phyloP scores from a whole-genome alignment of 53 echinoderm and acorn worm species.

The Stichopus horrens region DNA sequence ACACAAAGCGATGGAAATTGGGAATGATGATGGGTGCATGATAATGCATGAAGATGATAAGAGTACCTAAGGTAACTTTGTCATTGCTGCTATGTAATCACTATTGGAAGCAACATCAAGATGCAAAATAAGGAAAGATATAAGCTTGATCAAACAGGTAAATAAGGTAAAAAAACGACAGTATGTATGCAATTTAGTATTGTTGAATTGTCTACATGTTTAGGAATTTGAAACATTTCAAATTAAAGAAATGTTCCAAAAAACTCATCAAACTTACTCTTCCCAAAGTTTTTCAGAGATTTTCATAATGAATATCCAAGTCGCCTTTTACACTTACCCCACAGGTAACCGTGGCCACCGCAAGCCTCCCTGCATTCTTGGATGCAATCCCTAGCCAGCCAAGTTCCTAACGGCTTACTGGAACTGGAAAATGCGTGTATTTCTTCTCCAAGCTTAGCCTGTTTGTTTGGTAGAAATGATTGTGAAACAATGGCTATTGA shows the following conservation, averaged over 20 bases:
- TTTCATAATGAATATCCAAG: neutral
- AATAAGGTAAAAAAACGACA: too few relatives aligned
- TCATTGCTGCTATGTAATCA: too few relatives aligned
- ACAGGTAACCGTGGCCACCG: constrained; percentile 85
- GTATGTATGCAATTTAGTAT: too few relatives aligned
- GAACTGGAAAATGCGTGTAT: constrained; percentile 73
- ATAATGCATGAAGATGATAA: too few relatives aligned
- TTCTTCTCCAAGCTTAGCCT: constrained; percentile 75
- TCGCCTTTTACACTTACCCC: constrained; percentile 58
- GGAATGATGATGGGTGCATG: too few relatives aligned
- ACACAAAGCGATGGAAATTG: too few relatives aligned
- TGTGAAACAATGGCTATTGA: neutral
- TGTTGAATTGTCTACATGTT: too few relatives aligned
- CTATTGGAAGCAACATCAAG: neutral
- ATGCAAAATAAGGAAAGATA: neutral
- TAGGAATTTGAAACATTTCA: neutral
- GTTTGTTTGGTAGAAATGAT: neutral
- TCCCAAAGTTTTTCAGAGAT: neutral
- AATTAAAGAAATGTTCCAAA: too few relatives aligned
- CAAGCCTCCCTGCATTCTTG: constrained; percentile 98
- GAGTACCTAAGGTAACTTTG: too few relatives aligned
- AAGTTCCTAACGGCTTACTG: constrained; percentile 77
- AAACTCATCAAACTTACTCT: neutral
- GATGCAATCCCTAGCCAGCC: constrained; percentile 87
- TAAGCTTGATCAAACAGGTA: neutral